Evolutionary conservation across 2,113 vertebrate genomes (phyloP).

Genomic region (Hippopotamus amphibius): DNA sequence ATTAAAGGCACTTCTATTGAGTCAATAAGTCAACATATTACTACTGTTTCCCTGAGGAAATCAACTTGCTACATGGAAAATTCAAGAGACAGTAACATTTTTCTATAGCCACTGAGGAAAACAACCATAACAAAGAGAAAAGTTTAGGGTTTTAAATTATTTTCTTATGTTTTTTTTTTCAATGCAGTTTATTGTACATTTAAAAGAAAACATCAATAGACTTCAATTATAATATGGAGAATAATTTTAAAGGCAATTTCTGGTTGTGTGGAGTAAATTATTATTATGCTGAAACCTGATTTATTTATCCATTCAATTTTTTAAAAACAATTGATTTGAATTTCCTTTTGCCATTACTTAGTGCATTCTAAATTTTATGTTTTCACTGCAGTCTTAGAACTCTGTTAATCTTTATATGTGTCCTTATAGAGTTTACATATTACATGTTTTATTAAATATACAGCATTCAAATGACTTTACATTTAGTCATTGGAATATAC

Average conservation of each 20-base stretch:
- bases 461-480: slow-evolving; percentile 10
- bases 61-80: slow-evolving; percentile 2
- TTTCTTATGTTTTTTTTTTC: not conserved
- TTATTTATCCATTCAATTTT: slow-evolving; percentile 32
- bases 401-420: slow-evolving; percentile 27
- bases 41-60: slow-evolving; percentile 46
- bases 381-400: slow-evolving; percentile 10
- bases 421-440: not conserved
- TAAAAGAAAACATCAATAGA: slow-evolving; percentile 46
- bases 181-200: not conserved
- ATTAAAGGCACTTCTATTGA: slow-evolving; percentile 45
- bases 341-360: slow-evolving; percentile 2
- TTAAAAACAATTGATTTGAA: slow-evolving; percentile 35
- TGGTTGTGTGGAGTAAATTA: slow-evolving; percentile 9
- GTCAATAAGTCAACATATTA: slow-evolving; percentile 53
- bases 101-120: slow-evolving; percentile 28
- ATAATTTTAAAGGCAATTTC: slow-evolving; percentile 52
- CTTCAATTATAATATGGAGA: slow-evolving; percentile 12
- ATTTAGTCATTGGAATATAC: not conserved
- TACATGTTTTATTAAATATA: not conserved
- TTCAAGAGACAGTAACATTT: slow-evolving; percentile 18
- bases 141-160: not conserved
- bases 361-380: not conserved
- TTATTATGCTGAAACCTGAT: not conserved
- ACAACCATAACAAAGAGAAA: not conserved